A percentile compares a stretch with the other conserved stretches of the same genome.
phyloP scores from a whole-genome alignment of 2,113 vertebrate genomes.

The Panurus biarmicus region DNA sequence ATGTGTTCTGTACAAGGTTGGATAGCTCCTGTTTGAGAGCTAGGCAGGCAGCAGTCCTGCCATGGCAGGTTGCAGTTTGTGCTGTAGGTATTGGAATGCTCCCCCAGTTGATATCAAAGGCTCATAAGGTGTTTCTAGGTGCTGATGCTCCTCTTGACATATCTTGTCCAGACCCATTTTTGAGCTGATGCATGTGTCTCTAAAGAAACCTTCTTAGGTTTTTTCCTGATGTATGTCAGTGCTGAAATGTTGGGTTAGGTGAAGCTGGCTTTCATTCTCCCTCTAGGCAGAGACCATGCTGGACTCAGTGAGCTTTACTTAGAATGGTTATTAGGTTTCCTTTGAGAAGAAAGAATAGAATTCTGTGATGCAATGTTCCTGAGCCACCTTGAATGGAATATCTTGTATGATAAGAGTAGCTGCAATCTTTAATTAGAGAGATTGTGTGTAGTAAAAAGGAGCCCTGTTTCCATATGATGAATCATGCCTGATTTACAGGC shows the following conservation, averaged over 20 bases:
- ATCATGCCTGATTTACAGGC: not conserved
- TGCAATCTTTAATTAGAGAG: not conserved
- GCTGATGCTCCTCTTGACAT: not conserved
- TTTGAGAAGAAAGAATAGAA: not conserved
- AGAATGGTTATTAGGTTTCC: not conserved
- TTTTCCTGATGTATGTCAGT: not conserved
- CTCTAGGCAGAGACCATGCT: not conserved
- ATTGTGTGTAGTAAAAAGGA: not conserved
- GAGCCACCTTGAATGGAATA: not conserved
- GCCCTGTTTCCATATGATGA: not conserved
- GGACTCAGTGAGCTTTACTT: not conserved
- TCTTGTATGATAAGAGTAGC: not conserved
- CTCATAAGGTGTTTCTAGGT: not conserved
- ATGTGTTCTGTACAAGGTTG: rapidly evolving
- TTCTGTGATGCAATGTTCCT: not conserved
- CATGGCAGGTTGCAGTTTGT: not conserved
- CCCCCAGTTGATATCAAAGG: not conserved
- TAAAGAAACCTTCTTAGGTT: not conserved
- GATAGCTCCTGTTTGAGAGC: not conserved
- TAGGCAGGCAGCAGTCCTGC: not conserved
- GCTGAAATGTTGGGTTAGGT: not conserved
- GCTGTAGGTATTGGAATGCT: not conserved
- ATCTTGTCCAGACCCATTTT: not conserved
- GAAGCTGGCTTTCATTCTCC: not conserved
- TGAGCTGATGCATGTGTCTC: not conserved